A percentile compares a stretch with the other conserved stretches of the same genome.
These are phyloP conservation scores for Sinohyriopsis cumingii DNA, from an alignment of 2,888 invertebrate genomes.

Conservation along the genomic window DNA sequence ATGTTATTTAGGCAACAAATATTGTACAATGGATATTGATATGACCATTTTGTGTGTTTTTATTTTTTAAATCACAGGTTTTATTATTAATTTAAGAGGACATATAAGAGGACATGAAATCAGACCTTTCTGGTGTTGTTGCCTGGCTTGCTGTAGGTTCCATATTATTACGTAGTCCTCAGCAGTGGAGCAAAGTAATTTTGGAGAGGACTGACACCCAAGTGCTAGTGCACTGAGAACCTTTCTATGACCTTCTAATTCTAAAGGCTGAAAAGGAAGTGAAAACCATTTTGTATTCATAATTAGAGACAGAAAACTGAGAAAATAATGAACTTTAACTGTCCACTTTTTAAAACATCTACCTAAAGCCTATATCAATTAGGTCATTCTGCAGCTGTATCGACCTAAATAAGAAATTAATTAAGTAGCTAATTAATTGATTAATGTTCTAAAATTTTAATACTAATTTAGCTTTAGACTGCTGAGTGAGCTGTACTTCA, in stretches of 20 bases:
- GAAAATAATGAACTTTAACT: not conserved
- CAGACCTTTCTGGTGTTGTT: constrained; percentile 44
- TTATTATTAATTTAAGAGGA: not conserved
- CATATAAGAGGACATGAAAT: not conserved
- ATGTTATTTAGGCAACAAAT: too few relatives aligned
- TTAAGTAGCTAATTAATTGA: too few relatives aligned
- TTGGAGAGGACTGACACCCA: constrained; percentile 42
- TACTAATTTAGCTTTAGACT: too few relatives aligned
- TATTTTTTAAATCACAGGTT: not conserved
- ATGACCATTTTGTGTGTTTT: not conserved
- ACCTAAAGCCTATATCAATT: too few relatives aligned
- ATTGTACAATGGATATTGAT: not conserved
- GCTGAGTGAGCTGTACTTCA: too few relatives aligned
- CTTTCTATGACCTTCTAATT: constrained; percentile 60
- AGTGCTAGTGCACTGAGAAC: constrained; percentile 56
- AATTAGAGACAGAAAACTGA: constrained; percentile 2
- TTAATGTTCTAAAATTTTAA: too few relatives aligned
- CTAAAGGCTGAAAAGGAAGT: constrained; percentile 48
- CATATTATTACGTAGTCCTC: constrained; percentile 68
- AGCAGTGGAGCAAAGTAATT: constrained; percentile 61
- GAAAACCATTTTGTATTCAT: too few relatives aligned
- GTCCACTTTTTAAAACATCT: not conserved
- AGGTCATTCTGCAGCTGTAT: too few relatives aligned
- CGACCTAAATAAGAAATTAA: too few relatives aligned
- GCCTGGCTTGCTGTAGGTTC: constrained; percentile 56